A percentile compares a stretch with the other conserved stretches of the same genome.
These are phyloP conservation scores for Lophius piscatorius DNA, from an alignment of 2,113 vertebrate species.

Conservation along the genomic window DNA sequence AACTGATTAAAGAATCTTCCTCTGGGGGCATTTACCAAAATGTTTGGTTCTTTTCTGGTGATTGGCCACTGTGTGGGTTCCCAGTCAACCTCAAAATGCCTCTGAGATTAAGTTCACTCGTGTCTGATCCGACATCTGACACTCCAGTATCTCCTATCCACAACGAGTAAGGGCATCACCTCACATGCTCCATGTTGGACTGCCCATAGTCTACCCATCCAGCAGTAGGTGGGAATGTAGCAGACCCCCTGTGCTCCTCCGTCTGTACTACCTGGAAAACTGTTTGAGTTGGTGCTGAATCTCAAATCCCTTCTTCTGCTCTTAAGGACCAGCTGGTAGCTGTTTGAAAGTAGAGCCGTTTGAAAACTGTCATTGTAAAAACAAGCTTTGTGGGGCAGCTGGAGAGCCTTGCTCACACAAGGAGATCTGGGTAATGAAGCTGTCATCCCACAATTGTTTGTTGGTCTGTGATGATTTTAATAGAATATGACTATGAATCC, in stretches of 20 bases:
- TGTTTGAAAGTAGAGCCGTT: conserved; percentile 66
- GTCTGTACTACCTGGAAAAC: conserved; percentile 47
- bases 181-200: conserved; percentile 16
- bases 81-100: conserved; percentile 23
- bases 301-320: conserved; percentile 57
- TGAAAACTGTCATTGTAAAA: conserved; percentile 66
- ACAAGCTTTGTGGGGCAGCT: conserved; percentile 74
- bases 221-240: conserved; percentile 45
- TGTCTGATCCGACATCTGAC: conserved; percentile 26
- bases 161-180: conserved; percentile 16
- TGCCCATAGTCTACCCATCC: conserved; percentile 25
- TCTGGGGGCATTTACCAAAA: conserved; percentile 25
- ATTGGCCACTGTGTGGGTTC: conserved; percentile 34
- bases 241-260: conserved; percentile 26
- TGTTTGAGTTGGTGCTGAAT: conserved; percentile 57
- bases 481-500: conserved; percentile 64
- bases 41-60: conserved; percentile 32
- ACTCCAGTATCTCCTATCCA: conserved; percentile 33
- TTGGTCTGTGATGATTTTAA: conserved; percentile 70
- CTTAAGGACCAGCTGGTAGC: conserved; percentile 68
- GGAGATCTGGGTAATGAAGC: conserved; percentile 57
- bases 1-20: conserved; percentile 20
- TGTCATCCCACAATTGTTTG: conserved; percentile 58
- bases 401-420: conserved; percentile 41
- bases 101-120: conserved; percentile 22